These are phyloP conservation scores for Patella depressa DNA, from an alignment of 2,888 invertebrate genomes.

Conservation along the genomic window DNA sequence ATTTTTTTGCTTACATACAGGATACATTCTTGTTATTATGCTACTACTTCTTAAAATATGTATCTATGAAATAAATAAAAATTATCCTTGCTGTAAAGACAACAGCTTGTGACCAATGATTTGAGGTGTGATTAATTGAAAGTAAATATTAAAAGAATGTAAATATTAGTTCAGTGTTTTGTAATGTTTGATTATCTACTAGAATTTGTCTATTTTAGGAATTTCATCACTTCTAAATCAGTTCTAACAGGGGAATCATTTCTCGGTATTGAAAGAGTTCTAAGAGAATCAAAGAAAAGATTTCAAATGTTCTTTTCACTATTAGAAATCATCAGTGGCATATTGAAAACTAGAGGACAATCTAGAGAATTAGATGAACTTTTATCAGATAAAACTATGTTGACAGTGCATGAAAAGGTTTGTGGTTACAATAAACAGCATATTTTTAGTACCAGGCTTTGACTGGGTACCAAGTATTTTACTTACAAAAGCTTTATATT, in stretches of 20 bases:
- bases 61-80: no score
- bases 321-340: conserved; percentile 14
- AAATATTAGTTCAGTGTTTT: no score
- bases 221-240: neutral
- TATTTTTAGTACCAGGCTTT: neutral
- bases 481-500: no score
- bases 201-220: neutral
- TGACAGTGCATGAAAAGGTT: conserved; percentile 21
- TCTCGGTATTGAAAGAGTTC: conserved; percentile 5
- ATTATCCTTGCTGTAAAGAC: no score
- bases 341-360: neutral
- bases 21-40: no score
- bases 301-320: conserved; percentile 33
- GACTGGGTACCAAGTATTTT: no score
- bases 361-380: conserved; percentile 1
- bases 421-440: neutral
- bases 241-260: neutral
- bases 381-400: neutral
- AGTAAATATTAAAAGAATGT: no score
- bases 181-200: no score
- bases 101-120: no score
- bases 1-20: no score
- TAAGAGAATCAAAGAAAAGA: conserved; percentile 33
- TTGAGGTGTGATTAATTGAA: no score
- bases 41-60: no score